Base-by-base conservation (phyloP, 2,113 vertebrate genomes). In the Clarias magur region DNA sequence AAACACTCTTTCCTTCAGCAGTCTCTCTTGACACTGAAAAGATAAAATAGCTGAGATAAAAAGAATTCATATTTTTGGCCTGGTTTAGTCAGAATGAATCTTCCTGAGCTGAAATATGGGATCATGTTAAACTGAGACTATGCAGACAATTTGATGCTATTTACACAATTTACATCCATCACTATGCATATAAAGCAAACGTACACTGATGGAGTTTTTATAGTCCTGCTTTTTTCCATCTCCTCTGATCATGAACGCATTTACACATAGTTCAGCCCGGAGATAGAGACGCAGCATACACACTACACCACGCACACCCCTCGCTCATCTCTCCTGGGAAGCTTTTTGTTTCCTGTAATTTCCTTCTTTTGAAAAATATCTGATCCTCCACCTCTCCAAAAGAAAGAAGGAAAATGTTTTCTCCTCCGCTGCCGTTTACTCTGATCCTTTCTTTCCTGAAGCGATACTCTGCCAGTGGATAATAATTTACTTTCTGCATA, bases 351-450 rank as follows among this genome's bases (percentile, higher is more conserved):
- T 72, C 63, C 25, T 84, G 25, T 72, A 80, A 60, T 73, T 62
- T 85, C 65, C 30, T 80, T 73, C 25, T 25, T 85, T 73, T 85
- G 59, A 76, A 88, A 48, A 88, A 85, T 75, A 83, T 85, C 83
- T 81, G 81, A 57, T 25, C 19, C 21, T 48, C 12, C 34, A 56
- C 68, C 2, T 75, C 56, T 73, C 16, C 1, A 38, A 63, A 80
- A 80, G 25, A 63, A 42, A 34, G 68, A 72, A 76, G 38, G 70
- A 34, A 75, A 57, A n/a, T 4, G 8, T 57, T 67, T 42, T 38
- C 21, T 65, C 62, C 12, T 53, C 27, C 25, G 23, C 23, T 65
- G 70, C 62, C 72, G 17, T 62, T 76, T 84, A 60, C 59, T 54
- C 75, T 57, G 84, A 85, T 80, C 27, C 59, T 38, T 86, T 68